Conservation (phyloP, 2,113 vertebrate genomes). For the Neodon shergylaensis region DNA sequence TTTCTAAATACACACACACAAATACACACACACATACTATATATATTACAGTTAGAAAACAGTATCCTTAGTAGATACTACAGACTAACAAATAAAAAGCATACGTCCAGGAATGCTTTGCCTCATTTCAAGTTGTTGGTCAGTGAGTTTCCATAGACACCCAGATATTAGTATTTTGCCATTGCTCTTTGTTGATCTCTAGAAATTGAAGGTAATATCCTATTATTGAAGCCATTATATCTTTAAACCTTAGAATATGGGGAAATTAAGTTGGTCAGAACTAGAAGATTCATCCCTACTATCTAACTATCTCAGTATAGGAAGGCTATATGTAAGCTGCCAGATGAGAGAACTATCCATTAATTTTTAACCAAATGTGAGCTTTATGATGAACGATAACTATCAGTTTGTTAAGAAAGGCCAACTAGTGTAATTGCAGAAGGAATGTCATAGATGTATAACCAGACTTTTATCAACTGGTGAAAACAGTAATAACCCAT, state of each 20-base stretch:
- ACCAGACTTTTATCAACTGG: not conserved
- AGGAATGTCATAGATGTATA: not conserved
- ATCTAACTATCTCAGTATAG: not conserved
- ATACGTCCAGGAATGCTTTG: not conserved
- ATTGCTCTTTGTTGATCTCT: not conserved
- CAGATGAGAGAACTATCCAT: not conserved
- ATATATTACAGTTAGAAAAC: not conserved
- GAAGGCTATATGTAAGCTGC: not conserved
- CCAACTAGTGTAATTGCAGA: not conserved
- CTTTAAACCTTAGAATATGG: not conserved
- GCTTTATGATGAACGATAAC: no score
- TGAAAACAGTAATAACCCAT: not conserved
- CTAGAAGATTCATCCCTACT: not conserved
- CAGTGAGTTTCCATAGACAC: not conserved
- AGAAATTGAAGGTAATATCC: not conserved
- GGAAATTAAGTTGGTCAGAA: not conserved
- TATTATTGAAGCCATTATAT: not conserved
- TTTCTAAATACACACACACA: no score
- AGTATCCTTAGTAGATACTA: not conserved
- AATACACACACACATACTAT: not conserved
- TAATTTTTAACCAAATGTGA: no score
- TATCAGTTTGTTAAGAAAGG: no score
- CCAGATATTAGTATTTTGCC: not conserved
- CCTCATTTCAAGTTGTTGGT: not conserved
- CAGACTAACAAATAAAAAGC: not conserved